Base-by-base conservation (phyloP, 2,113 vertebrate genomes). In the Tapirus terrestris region DNA sequence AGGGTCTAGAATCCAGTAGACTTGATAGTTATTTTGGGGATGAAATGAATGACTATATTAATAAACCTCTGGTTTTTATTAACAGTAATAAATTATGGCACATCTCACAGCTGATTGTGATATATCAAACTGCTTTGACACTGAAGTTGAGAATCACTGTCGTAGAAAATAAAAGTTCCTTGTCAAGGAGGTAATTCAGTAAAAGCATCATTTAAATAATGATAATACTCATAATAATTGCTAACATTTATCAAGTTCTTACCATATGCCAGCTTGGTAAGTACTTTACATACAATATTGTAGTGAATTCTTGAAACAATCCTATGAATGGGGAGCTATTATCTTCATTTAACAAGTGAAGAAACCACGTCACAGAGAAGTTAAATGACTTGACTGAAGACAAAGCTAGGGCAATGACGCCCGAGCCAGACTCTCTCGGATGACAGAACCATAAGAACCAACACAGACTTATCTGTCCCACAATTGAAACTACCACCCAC, bases 221-320 rank as follows among this genome's bases (percentile, higher is more conserved):
- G 25, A 39, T 45, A 68, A n/a, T 60, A 60, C 33, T 85, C 27
- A 86, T 76, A 86, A 72, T 67, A 75, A 93, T 70, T 43, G 2
- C 36, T 76, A 94, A 43, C 53, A 94, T 76, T 87, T 89, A 72
- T 93, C 65, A 82, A 60, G 58, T 73, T 79, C 75, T 95, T 92
- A 60, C 23, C 58, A 89, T 23, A 65, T 45, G n/a, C 75, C 20
- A 81, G n/a, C 8, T 58, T 81, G 31, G 36, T 67, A 80, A 81
- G 60, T 45, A 68, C 58, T 87, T 84, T 63, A 53, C 48, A 86
- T 5, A 79, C 39, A 81, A 43, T 84, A 61, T 43, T 76, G 61
- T 48, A 92, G 27, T 94, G 79, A 92, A 82, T 89, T 97, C 45
- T 87, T 93, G 51, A 17, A 94, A 48, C 13, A 70, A n/a, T 2